Evolutionary conservation across 1,140 invertebrate species (phyloP), one percentile per base, ranked within the genome.

Genomic region (Drosophila parvula): DNA sequence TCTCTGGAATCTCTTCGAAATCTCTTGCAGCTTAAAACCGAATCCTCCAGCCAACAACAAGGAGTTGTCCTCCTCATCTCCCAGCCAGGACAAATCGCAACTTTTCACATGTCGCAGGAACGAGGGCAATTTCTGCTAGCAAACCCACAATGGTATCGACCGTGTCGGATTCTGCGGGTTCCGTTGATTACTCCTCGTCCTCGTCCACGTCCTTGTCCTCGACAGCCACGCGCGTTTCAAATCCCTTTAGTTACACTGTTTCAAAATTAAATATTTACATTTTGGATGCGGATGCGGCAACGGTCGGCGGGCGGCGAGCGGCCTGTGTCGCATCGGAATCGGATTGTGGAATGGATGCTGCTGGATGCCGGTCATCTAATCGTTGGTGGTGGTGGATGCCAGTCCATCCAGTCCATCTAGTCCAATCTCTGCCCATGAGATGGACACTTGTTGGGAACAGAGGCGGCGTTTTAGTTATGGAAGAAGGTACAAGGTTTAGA

Each of bases 181-280:
- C 56, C 84, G 84, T 89, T 89, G 84, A 83, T 88, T 88, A 55
- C 51, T 88, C 51, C 60, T 59, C 53, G 41, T 55, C 28, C 18
- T 44, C 36, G 3, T 22, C 56, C 41, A 41, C 12, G 6, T 43
- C 47, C 16, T 6, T 12, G 2, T 22, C 14, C 11, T 40, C 38
- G 14, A 16, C 36, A 63, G 76, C 69, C 84, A 89, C 84, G 81
- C 84, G 84, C 84, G 84, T 89, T 84, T 84, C 84, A 84, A 89
- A 89, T 89, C 84, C 84, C 84, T 89, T 89, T 89, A 89, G 84
- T 84, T 89, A 89, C 84, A 90, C 69, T 89, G 81, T 89, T 89
- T 89, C 84, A 81, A 89, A 89, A 89, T 89, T 89, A 89, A 89
- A 89, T 89, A 89, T 89, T 89, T 89, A 89, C 84, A 89, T 89